Base-by-base conservation (phyloP, 1,140 invertebrate species). In the Dicyema japonicum region DNA sequence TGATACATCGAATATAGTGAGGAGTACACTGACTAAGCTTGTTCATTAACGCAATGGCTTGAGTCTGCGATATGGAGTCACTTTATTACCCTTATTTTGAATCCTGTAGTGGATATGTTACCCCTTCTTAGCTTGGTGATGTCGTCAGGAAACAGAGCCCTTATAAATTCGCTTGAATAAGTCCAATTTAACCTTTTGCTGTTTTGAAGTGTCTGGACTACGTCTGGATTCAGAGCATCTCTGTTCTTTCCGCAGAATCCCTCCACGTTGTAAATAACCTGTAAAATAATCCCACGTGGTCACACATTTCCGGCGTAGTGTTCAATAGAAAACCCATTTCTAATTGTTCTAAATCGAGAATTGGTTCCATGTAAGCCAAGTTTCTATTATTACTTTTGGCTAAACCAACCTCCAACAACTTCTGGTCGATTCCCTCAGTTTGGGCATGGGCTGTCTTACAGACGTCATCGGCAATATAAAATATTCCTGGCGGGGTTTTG, bases 241-340 rank as follows among this genome's bases (percentile, higher is more conserved):
- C 65, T 54, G 44, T 70, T 70, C 37, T 63, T 59, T 36, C 69
- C 67, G 46, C 65, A 66, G 41, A 70, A 70, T n/a, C 62, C 63
- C 15, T 63, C 59, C 15, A 64, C 57, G 31, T 61, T 56, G 40
- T 69, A 69, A 11, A 50, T 53, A 4, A 69, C 66, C 43, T 55
- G 27, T 9, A 36, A 30, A 27, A 28, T 6, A 21, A 19, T 5
- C 35, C 13, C 7, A 24, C n/a, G n/a, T 30, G n/a, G 4, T 15
- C 13, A 36, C 33, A 53, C 51, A 34, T 61, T 58, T 5, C 67
- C 67, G 12, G 67, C 67, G 43, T 68, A 70, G 41, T 70, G 67
- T 32, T 60, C 57, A 24, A 69, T 58, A 5, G 60, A 41, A 40
- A 69, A 69, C 18, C 63, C 64, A 12, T 60, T 55, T 16, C 46